Conservation (phyloP, 2,797 vertebrate genomes). For the Taeniopygia guttata region DNA sequence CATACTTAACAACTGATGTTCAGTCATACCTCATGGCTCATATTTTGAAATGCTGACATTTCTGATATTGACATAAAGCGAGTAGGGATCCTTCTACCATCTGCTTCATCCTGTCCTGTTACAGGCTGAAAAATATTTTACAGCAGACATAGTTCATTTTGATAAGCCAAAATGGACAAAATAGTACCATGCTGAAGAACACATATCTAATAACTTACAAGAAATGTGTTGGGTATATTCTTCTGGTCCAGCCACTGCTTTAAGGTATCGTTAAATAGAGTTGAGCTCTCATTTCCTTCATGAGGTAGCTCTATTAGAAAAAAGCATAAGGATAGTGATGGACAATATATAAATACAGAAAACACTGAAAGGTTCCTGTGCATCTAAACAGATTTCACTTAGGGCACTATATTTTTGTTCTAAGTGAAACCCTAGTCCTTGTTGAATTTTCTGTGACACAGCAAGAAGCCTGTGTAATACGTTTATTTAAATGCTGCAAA, state of each 20-base stretch:
- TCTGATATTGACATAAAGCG: conserved; percentile 59
- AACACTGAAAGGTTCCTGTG: background rate
- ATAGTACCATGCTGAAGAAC: background rate
- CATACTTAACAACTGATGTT: background rate
- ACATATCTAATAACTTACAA: conserved; percentile 42
- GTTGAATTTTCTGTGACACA: background rate
- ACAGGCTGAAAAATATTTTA: conserved; percentile 63
- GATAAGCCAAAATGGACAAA: background rate
- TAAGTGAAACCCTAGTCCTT: background rate
- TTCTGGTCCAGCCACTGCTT: conserved; percentile 45
- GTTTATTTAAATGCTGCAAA: background rate
- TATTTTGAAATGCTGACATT: conserved; percentile 51
- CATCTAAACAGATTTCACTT: background rate
- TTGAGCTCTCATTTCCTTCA: background rate
- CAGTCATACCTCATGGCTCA: conserved; percentile 71
- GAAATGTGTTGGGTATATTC: background rate
- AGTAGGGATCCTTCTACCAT: conserved; percentile 4
- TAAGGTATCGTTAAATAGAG: background rate
- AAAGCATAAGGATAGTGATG: background rate
- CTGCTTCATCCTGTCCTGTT: conserved; percentile 40
- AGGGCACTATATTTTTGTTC: too few species aligned
- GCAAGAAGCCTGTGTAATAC: background rate
- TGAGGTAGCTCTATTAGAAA: conserved; percentile 13
- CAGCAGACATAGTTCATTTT: background rate
- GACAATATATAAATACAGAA: background rate